These are phyloP conservation scores for Sarcophaga subvicina DNA, from an alignment of 2,888 invertebrate species.

Conservation along the genomic window DNA sequence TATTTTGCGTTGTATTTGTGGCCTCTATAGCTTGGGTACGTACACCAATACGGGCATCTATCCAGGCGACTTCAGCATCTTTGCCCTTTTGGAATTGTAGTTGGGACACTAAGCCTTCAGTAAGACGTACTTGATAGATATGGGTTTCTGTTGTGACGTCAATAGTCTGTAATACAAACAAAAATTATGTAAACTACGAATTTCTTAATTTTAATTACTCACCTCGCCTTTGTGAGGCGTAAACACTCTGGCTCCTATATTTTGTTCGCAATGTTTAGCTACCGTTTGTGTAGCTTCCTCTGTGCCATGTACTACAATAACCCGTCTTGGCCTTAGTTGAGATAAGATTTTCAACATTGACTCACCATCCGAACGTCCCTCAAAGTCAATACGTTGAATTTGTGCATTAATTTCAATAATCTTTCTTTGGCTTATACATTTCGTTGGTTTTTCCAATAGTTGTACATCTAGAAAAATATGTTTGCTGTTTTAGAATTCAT, in stretches of 20 bases:
- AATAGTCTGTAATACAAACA: conserved; percentile 81
- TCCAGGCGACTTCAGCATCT: conserved; percentile 98
- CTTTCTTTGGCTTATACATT: conserved; percentile 90
- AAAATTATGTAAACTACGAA: not conserved
- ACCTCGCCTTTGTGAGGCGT: conserved; percentile 91
- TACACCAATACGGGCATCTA: conserved; percentile 89
- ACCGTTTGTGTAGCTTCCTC: conserved; percentile 87
- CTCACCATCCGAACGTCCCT: conserved; percentile 95
- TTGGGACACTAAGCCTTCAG: conserved; percentile 94
- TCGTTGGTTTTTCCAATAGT: conserved; percentile 92
- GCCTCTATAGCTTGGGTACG: conserved; percentile 85
- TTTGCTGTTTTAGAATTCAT: not conserved
- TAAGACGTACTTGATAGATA: conserved; percentile 97
- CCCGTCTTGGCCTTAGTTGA: conserved; percentile 90
- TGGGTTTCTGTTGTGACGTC: conserved; percentile 99
- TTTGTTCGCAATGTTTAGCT: conserved; percentile 86
- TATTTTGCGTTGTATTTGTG: conserved; percentile 75
- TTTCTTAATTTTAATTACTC: not conserved
- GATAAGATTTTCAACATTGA: conserved; percentile 91
- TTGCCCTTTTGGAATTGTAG: conserved; percentile 92
- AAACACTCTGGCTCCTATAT: conserved; percentile 89
- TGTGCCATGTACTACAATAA: conserved; percentile 90
- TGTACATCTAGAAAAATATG: conserved; percentile 79
- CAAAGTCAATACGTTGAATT: conserved; percentile 97
- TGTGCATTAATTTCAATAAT: conserved; percentile 91